Conservation (phyloP, 2,888 invertebrate genomes). For the Epirrita christyi region DNA sequence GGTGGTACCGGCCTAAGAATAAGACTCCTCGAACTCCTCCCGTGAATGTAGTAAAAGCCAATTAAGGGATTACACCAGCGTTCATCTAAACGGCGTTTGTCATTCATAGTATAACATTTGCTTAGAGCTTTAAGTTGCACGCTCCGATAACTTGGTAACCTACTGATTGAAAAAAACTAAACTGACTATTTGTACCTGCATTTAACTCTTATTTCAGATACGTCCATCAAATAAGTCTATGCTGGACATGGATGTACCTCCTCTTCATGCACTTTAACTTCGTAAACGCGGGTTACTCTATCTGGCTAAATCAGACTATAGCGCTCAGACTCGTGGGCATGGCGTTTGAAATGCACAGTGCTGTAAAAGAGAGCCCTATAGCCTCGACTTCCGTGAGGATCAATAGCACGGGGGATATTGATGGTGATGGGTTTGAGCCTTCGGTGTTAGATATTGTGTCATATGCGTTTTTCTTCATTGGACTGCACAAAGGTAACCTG, state of each 20-base stretch:
- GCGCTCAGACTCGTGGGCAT: slow-evolving; percentile 93
- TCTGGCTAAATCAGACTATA: slow-evolving; percentile 92
- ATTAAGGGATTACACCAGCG: too few species aligned
- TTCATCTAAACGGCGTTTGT: too few species aligned
- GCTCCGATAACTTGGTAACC: too few species aligned
- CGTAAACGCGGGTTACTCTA: slow-evolving; percentile 87
- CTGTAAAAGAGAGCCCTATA: slow-evolving; percentile 43
- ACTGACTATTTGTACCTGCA: too few species aligned
- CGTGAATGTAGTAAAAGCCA: too few species aligned
- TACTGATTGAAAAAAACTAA: too few species aligned
- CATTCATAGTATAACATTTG: too few species aligned
- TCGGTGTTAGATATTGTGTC: slow-evolving; percentile 86
- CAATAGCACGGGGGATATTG: slow-evolving; percentile 38
- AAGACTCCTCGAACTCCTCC: too few species aligned
- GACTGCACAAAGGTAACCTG: slow-evolving; percentile 90
- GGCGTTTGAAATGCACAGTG: slow-evolving; percentile 89
- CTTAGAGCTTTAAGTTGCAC: too few species aligned
- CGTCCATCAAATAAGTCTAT: slow-evolving; percentile 88
- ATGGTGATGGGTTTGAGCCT: slow-evolving; percentile 64
- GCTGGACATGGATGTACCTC: slow-evolving; percentile 91
- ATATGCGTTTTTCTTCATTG: slow-evolving; percentile 93
- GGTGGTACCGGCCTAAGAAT: too few species aligned
- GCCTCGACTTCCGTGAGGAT: slow-evolving; percentile 40
- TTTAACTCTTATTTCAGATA: slow-evolving; percentile 73
- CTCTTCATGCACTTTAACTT: slow-evolving; percentile 89